These are phyloP conservation scores for Entelurus aequoreus DNA, from an alignment of 2,113 vertebrate genomes.

Conservation along the genomic window DNA sequence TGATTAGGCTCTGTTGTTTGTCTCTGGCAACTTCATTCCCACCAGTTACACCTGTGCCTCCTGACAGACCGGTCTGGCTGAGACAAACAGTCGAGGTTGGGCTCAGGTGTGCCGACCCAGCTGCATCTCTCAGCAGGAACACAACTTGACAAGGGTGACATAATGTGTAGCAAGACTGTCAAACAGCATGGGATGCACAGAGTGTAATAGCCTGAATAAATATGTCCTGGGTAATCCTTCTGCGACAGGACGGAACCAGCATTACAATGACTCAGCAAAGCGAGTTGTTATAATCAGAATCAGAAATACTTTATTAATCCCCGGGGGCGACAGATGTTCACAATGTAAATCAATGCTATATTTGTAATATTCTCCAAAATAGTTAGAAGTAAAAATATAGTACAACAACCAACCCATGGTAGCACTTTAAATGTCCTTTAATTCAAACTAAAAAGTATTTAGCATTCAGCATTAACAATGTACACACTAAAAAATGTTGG, in stretches of 20 bases:
- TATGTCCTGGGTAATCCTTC: conserved; percentile 12
- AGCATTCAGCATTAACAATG: too few relatives aligned
- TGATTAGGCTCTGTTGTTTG: not conserved
- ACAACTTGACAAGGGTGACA: not conserved
- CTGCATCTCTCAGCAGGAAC: conserved; percentile 15
- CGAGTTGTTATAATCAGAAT: not conserved
- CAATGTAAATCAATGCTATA: too few relatives aligned
- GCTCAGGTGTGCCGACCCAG: not conserved
- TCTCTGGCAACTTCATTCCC: conserved; percentile 13
- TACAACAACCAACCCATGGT: too few relatives aligned
- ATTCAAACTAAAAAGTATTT: too few relatives aligned
- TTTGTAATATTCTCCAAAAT: too few relatives aligned
- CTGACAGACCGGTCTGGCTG: conserved; percentile 6
- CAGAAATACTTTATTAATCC: too few relatives aligned
- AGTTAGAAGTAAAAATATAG: too few relatives aligned
- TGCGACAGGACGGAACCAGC: not conserved
- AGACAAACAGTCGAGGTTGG: conserved; percentile 9
- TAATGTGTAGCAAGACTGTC: conserved; percentile 19
- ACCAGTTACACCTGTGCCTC: not conserved
- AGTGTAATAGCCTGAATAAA: conserved; percentile 28
- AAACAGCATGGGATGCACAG: not conserved
- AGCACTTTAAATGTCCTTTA: too few relatives aligned
- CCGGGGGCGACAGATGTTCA: too few relatives aligned
- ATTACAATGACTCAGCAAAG: not conserved
- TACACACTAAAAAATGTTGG: too few relatives aligned